Evolutionary conservation across 2,888 invertebrate species (phyloP).

Genomic region (Hypselothyrea guttata): DNA sequence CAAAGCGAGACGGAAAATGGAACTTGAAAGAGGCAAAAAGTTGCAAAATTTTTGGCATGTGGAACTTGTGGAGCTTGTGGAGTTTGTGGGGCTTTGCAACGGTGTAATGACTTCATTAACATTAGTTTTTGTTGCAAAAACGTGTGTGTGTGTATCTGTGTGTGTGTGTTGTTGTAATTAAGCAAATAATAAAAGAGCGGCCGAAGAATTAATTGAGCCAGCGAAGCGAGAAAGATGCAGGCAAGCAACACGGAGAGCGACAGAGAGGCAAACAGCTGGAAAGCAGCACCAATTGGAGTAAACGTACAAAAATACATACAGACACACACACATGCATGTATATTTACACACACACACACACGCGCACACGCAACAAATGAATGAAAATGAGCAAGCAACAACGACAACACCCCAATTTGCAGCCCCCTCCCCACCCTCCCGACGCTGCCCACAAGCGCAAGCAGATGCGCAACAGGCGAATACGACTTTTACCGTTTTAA

Average conservation of each 20-base stretch:
- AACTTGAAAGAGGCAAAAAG: slow-evolving; percentile 14
- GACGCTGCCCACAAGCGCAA: slow-evolving; percentile 18
- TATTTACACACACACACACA: slow-evolving; percentile 25
- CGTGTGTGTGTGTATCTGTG: slow-evolving; percentile 6
- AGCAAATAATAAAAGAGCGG: slow-evolving; percentile 44
- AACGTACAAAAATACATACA: slow-evolving; percentile 22
- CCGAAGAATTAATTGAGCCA: slow-evolving; percentile 71
- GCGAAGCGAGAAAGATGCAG: slow-evolving; percentile 54
- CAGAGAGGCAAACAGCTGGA: slow-evolving; percentile 25
- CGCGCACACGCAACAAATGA: slow-evolving; percentile 64
- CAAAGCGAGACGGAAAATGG: neutral
- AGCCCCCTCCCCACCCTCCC: slow-evolving; percentile 26
- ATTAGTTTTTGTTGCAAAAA: slow-evolving; percentile 48
- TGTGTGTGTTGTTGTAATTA: slow-evolving; percentile 51
- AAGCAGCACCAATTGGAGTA: slow-evolving; percentile 53
- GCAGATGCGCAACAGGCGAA: slow-evolving; percentile 65
- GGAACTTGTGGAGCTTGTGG: too few species aligned
- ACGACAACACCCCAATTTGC: slow-evolving; percentile 63
- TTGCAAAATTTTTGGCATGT: slow-evolving; percentile 33
- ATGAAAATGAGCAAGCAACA: slow-evolving; percentile 60
- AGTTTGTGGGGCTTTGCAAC: slow-evolving; percentile 41
- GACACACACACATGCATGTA: slow-evolving; percentile 12
- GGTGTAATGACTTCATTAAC: slow-evolving; percentile 58
- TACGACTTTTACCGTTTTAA: slow-evolving; percentile 53
- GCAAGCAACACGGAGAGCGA: too few species aligned